Evolutionary conservation across 2,113 vertebrate genomes (phyloP), one percentile per base, ranked within the genome.

Genomic region (Solea senegalensis): DNA sequence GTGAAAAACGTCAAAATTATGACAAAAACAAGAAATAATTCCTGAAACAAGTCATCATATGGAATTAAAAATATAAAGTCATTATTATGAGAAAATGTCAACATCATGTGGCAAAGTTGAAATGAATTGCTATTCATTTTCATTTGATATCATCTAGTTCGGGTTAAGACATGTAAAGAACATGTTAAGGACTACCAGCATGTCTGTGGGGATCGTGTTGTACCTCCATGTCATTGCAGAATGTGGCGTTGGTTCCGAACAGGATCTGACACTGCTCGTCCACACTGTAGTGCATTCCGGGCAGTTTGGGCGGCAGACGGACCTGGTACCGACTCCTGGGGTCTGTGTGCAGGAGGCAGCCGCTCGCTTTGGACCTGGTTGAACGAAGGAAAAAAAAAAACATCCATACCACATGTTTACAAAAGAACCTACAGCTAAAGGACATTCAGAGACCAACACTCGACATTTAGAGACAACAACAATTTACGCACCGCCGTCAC

Each of bases 171-270:
- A 9, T 52, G 8, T 5, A 21, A 52, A 26, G 8, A 27, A 27
- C 27, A 27, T 53, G 11, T 34, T 34, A 34, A 34, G 3, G 5
- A 34, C 5, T 34, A 34, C 21, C 21, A 21, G 5, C 34, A 34
- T 34, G 34, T 34, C 3, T 34, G 34, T 34, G 34, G 34, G 2
- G 12, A 50, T 7, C 16, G 21, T 51, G 41, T 40, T 14, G 3
- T 90, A 98, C 97, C 96, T 98, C 95, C 97, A 98, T 98, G 56
- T 98, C 94, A 74, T 91, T 96, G 91, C 97, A 99, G 94, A 98
- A 98, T 0, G 97, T 98, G 69, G 97, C 95, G 3, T 99, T 99
- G 90, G 93, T 95, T 77, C 97, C 97, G 49, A 98, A 99, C 9
- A 99, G 95, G 74, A 99, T 99, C 93, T 98, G 97, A 89, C 97